A percentile compares a stretch with the other conserved stretches of the same genome.
Evolutionary conservation across 1,140 invertebrate genomes (phyloP).

Genomic region (Polypedilum pembai): DNA sequence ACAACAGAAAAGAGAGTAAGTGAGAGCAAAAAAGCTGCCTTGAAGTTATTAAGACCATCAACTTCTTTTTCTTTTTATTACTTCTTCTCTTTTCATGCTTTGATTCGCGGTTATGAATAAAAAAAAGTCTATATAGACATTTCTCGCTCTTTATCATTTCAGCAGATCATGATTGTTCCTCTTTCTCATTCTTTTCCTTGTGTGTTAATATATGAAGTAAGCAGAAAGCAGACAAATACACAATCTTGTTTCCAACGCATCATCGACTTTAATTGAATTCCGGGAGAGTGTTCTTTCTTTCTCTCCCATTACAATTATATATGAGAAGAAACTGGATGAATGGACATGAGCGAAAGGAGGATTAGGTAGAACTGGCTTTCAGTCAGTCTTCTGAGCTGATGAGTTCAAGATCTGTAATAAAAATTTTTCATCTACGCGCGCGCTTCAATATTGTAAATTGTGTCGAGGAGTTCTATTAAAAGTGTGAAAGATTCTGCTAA

Average conservation of each 20-base stretch:
- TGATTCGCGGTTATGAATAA: neutral
- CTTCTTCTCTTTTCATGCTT: neutral
- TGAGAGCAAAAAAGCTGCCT: neutral
- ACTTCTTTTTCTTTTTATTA: neutral
- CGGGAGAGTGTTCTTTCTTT: constrained; percentile 23
- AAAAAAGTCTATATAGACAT: neutral
- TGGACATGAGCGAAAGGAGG: constrained; percentile 20
- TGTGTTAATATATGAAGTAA: neutral
- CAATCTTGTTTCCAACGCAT: neutral
- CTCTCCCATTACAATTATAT: neutral
- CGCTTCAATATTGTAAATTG: neutral
- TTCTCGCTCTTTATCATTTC: neutral
- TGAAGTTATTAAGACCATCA: constrained; percentile 15
- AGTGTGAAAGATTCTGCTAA: neutral
- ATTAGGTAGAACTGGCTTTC: constrained; percentile 6
- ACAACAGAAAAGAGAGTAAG: neutral
- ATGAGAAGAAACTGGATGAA: constrained; percentile 11
- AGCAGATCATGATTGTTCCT: neutral
- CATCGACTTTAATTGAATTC: constrained; percentile 1
- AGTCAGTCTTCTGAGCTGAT: constrained; percentile 11
- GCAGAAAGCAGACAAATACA: neutral
- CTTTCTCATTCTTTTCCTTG: neutral
- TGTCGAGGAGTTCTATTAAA: constrained; percentile 10
- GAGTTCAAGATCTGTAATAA: constrained; percentile 17
- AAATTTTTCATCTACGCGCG: neutral